Evolutionary conservation across 2,888 invertebrate genomes (phyloP).

Genomic region (Mythimna lalbum): DNA sequence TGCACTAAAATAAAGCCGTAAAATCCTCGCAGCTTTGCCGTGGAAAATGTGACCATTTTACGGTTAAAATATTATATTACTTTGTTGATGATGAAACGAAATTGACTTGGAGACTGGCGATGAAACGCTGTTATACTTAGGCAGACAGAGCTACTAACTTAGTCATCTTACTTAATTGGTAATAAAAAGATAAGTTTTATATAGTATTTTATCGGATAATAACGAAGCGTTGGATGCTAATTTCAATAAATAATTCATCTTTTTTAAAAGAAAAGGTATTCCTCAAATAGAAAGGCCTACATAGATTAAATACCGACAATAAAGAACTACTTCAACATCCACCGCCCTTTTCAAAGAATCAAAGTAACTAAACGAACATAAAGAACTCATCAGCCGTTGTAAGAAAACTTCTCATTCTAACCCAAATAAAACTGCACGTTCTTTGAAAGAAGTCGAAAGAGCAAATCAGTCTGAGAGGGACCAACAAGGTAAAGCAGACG

Average conservation of each 20-base stretch:
- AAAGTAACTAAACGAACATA: conserved; percentile 18
- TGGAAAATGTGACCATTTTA: conserved; percentile 62
- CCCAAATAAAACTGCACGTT: conserved; percentile 25
- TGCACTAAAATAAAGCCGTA: conserved; percentile 69
- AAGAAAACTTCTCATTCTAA: conserved; percentile 3
- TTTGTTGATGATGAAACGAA: conserved; percentile 58
- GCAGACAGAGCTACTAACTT: neutral
- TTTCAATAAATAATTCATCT: too few relatives aligned
- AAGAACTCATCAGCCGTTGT: neutral
- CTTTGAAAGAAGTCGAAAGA: conserved; percentile 21
- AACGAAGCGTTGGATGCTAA: too few relatives aligned
- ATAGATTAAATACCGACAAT: too few relatives aligned
- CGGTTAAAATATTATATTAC: conserved; percentile 64
- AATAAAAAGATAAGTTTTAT: neutral
- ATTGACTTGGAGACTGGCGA: conserved; percentile 42
- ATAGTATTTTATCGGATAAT: neutral
- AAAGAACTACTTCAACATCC: neutral
- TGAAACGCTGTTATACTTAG: neutral
- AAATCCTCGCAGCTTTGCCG: conserved; percentile 58
- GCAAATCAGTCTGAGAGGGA: conserved; percentile 26
- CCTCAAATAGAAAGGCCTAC: too few relatives aligned
- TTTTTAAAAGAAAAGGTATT: neutral
- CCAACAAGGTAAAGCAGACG: conserved; percentile 31
- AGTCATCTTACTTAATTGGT: neutral
- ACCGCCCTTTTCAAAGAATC: neutral